Base-by-base conservation (phyloP, 2,888 invertebrate species). In the Scotopteryx bipunctaria region DNA sequence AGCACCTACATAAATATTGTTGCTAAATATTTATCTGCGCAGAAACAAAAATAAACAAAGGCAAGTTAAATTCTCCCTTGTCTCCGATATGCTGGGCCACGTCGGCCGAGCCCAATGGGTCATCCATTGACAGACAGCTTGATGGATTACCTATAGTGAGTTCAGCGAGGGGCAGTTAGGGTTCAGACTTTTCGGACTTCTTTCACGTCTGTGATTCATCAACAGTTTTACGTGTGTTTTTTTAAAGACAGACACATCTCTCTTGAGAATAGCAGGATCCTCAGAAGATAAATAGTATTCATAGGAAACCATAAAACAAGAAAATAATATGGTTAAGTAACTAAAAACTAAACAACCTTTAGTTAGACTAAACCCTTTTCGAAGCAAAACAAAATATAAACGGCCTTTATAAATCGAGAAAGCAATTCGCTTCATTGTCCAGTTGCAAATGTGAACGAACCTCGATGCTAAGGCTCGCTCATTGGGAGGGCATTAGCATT, bases 71-170 rank as follows among this genome's bases (percentile, higher is more conserved):
- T 51, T 51, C 13, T 52, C 42, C 43, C 21, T 45, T 37, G 36
- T 29, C 13, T 43, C 42, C 33, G 45, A 40, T 42, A 42, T 58
- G 59, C 25, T 29, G 32, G 49, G 45, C 45, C 32, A 15, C 9
- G 21, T 42, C 19, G 42, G 60, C 61, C 61, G 61, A 63, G 54
- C 62, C 67, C 67, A 56, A 63, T 57, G 62, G 74, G 69, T 67
- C 74, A 70, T 71, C 70, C 52, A 60, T 66, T 57, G 64, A 65
- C 53, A 59, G 77, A 73, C 76, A 76, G 73, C 54, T 71, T 76
- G 77, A 76, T 77, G 71, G 75, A 76, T 76, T 62, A 67, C 64
- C 57, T 40, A 61, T 57, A 57, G 59, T 57, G 56, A 43, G 57
- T 25, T 45, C 16, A 38, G 48, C 15, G 40, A 47, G 33, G 44